These are phyloP conservation scores for Sinopyrophorus schimmeli DNA, from an alignment of 2,888 invertebrate genomes.

Conservation along the genomic window DNA sequence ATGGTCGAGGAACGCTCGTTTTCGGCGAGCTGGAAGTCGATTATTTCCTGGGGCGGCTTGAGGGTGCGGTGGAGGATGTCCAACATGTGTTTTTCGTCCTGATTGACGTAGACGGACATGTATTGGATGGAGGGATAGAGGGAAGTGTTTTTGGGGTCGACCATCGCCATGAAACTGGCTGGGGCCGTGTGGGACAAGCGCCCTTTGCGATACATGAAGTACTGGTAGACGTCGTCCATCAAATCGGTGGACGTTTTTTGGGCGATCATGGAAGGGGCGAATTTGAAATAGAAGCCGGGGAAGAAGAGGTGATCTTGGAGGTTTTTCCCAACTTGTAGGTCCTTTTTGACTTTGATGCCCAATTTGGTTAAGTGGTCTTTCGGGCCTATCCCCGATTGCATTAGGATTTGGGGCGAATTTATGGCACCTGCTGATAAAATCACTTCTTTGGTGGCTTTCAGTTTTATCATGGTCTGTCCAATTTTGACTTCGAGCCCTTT, in stretches of 20 bases:
- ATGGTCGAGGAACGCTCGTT: too few relatives aligned
- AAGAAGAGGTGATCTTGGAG: slow-evolving; percentile 49
- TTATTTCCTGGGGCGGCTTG: too few relatives aligned
- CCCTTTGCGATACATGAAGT: slow-evolving; percentile 57
- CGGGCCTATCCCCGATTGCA: slow-evolving; percentile 62
- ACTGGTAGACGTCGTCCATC: slow-evolving; percentile 50
- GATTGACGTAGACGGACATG: slow-evolving; percentile 48
- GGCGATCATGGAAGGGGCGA: neutral
- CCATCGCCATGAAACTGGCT: neutral
- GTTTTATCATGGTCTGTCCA: slow-evolving; percentile 33
- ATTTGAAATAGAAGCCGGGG: slow-evolving; percentile 6
- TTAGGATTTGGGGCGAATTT: slow-evolving; percentile 63
- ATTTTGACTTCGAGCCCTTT: slow-evolving; percentile 52
- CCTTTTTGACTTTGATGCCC: slow-evolving; percentile 48
- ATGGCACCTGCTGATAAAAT: slow-evolving; percentile 63
- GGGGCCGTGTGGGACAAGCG: slow-evolving; percentile 52
- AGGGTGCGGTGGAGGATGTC: too few relatives aligned
- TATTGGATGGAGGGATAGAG: too few relatives aligned
- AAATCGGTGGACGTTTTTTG: slow-evolving; percentile 2
- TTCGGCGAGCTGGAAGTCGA: too few relatives aligned
- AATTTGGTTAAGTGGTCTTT: slow-evolving; percentile 47
- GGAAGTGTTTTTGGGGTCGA: neutral
- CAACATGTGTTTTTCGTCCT: too few relatives aligned
- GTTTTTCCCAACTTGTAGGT: slow-evolving; percentile 56
- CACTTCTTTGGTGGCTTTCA: slow-evolving; percentile 56